Conservation (phyloP, 2,113 vertebrate genomes). For the Electrona antarctica region DNA sequence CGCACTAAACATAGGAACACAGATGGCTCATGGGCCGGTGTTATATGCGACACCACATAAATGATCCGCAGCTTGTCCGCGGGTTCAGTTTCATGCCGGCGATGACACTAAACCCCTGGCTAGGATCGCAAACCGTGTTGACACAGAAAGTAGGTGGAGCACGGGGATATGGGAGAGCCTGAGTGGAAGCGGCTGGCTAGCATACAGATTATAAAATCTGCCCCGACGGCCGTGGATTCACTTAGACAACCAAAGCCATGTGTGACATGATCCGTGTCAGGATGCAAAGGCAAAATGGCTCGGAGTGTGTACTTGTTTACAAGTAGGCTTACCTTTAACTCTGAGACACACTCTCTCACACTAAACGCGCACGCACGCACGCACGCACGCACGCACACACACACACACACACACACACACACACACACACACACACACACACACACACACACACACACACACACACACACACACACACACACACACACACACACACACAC, state of each 20-base stretch:
- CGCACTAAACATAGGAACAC: slow-evolving; percentile 10
- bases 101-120: too few relatives aligned
- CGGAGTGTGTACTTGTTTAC: neutral
- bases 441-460: too few relatives aligned
- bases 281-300: neutral
- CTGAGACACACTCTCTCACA: neutral
- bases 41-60: slow-evolving; percentile 6
- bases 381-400: too few relatives aligned
- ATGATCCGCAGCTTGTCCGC: slow-evolving; percentile 23
- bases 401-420: too few relatives aligned
- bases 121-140: too few relatives aligned
- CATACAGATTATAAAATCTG: neutral
- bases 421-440: too few relatives aligned
- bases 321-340: neutral
- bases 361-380: too few relatives aligned
- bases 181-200: slow-evolving; percentile 2
- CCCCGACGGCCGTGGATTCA: neutral
- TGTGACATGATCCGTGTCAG: neutral
- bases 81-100: slow-evolving; percentile 16
- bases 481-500: too few relatives aligned
- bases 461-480: too few relatives aligned
- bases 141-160: neutral
- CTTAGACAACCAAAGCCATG: slow-evolving; percentile 12
- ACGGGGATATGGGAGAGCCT: neutral
- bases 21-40: slow-evolving; percentile 31